phyloP scores from a whole-genome alignment of 92 coral and sea anemone species.

The Epizoanthus scotinus region DNA sequence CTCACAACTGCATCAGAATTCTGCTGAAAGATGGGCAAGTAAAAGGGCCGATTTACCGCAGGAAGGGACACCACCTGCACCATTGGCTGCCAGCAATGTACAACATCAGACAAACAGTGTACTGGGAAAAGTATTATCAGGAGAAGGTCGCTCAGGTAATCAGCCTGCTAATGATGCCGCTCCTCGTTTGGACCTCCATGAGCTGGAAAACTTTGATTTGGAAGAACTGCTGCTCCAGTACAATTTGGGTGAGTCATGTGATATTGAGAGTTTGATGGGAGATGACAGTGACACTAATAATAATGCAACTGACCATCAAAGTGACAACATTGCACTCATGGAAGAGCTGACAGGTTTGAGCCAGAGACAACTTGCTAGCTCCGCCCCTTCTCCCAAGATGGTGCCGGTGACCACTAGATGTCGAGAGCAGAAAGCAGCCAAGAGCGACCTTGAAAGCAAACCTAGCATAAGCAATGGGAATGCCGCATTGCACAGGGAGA shows the following conservation, averaged over 20 bases:
- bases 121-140: no score
- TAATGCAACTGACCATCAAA: constrained; percentile 32
- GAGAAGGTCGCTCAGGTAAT: no score
- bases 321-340: constrained; percentile 63
- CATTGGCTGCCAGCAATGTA: constrained; percentile 27
- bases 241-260: constrained; percentile 11
- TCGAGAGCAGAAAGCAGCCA: neutral
- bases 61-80: constrained; percentile 7
- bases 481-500: neutral
- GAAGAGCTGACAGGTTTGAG: constrained; percentile 64
- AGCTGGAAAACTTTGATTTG: constrained; percentile 63
- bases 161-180: no score
- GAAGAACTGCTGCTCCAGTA: constrained; percentile 47
- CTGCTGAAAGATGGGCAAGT: constrained; percentile 44
- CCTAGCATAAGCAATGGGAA: neutral
- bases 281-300: constrained; percentile 48
- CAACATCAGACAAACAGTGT: neutral
- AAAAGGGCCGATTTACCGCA: neutral
- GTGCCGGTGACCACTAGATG: neutral
- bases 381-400: constrained; percentile 18
- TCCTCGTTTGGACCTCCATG: constrained; percentile 33
- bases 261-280: constrained; percentile 32
- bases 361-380: constrained; percentile 68
- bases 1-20: neutral
- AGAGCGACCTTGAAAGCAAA: neutral